A percentile compares a stretch with the other conserved stretches of the same genome.
Evolutionary conservation across 2,888 invertebrate species (phyloP).

Genomic region (Mythimna ferrago): DNA sequence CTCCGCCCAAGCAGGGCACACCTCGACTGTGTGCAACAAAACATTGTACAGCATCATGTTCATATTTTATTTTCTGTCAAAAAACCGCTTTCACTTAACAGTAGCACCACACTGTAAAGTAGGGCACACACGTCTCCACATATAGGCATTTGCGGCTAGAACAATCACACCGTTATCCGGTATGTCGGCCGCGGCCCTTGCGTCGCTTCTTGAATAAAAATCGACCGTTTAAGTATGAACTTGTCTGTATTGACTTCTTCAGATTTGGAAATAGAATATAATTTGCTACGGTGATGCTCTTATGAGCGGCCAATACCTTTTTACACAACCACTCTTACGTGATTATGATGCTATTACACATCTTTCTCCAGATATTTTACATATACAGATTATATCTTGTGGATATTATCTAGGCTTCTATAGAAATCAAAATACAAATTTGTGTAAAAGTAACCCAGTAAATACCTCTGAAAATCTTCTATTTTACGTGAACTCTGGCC

Average conservation of each 20-base stretch:
- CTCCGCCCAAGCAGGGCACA: no score
- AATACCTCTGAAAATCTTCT: no score
- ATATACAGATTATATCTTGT: no score
- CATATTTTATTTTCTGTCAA: neutral
- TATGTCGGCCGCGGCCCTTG: constrained; percentile 76
- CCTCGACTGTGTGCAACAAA: neutral
- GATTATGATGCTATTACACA: no score
- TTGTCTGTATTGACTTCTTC: constrained; percentile 2
- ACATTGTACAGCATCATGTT: neutral
- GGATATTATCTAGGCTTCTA: no score
- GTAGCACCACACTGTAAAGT: constrained; percentile 65
- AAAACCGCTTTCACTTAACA: constrained; percentile 47
- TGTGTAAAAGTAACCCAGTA: no score
- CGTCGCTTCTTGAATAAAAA: constrained; percentile 65
- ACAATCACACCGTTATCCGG: constrained; percentile 85
- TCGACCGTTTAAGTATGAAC: constrained; percentile 28
- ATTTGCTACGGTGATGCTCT: no score
- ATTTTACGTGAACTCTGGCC: no score
- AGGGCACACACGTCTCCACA: constrained; percentile 77
- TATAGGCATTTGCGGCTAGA: constrained; percentile 86
- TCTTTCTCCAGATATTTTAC: no score
- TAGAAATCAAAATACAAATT: no score
- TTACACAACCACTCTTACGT: no score
- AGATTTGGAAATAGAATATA: neutral
- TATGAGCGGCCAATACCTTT: no score